Evolutionary conservation across 2,797 vertebrate genomes (phyloP).

Genomic region (Sciurus carolinensis): DNA sequence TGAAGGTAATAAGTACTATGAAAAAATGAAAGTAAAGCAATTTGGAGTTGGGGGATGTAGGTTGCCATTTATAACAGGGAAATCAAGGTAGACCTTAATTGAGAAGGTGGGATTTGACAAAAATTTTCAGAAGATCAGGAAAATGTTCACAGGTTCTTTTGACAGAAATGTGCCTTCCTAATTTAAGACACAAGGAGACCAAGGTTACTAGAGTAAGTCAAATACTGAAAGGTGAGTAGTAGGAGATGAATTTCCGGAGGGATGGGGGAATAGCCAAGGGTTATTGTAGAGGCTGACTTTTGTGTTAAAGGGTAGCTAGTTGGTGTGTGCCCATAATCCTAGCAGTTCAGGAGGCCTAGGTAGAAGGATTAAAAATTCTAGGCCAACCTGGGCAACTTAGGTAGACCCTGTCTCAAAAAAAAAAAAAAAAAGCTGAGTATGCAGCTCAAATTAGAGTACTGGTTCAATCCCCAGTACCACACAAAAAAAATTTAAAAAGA

Average conservation of each 20-base stretch:
- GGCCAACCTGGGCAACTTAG: no score
- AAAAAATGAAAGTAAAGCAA: constrained; percentile 22
- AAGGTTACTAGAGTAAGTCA: constrained; percentile 20
- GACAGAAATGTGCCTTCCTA: constrained; percentile 21
- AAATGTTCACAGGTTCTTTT: constrained; percentile 18
- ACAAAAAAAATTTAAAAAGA: no score
- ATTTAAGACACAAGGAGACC: constrained; percentile 16
- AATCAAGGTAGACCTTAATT: not conserved
- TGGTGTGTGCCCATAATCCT: no score
- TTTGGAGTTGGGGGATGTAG: not conserved
- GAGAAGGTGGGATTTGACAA: constrained; percentile 17
- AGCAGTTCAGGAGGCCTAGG: no score
- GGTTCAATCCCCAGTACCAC: not conserved
- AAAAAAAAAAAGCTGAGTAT: no score
- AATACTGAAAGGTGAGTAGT: not conserved
- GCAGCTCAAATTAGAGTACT: no score
- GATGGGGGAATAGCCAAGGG: not conserved
- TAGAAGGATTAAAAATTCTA: no score
- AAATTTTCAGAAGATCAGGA: not conserved
- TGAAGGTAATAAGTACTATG: constrained; percentile 46
- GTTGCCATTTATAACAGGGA: constrained; percentile 52
- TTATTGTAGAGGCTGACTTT: constrained; percentile 1
- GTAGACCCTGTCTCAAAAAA: no score
- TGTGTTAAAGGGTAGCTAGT: not conserved
- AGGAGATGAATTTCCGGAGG: constrained; percentile 16